phyloP scores from a whole-genome alignment of 2,113 vertebrate species.

The Oreamnos americanus region DNA sequence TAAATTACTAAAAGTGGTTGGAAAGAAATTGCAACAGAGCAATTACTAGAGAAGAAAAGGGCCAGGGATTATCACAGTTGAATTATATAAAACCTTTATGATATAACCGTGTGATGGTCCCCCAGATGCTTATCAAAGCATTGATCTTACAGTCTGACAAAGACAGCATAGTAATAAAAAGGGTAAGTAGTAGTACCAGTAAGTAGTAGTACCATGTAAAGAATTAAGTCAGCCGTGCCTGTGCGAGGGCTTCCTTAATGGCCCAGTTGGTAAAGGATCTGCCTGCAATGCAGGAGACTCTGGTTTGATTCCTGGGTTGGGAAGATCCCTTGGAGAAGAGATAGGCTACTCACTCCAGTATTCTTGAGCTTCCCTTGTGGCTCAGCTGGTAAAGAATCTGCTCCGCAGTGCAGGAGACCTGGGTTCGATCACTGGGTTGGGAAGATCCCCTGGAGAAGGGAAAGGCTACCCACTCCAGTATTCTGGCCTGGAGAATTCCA shows the following conservation, averaged over 20 bases:
- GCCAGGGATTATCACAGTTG: neutral
- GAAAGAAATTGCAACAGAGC: neutral
- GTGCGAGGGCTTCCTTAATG: neutral
- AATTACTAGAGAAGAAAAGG: neutral
- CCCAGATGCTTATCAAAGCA: neutral
- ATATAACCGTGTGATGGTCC: neutral
- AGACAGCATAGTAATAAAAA: neutral
- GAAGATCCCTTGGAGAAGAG: neutral
- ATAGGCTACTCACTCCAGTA: neutral
- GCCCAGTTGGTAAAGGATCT: neutral
- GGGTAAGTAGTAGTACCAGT: neutral
- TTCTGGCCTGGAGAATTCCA: neutral
- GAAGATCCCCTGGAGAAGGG: neutral
- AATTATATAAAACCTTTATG: neutral
- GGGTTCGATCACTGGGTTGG: neutral
- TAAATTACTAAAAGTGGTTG: neutral
- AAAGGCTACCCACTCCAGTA: neutral
- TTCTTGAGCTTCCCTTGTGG: neutral
- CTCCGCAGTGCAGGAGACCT: fast-evolving
- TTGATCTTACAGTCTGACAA: neutral
- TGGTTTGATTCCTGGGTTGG: neutral
- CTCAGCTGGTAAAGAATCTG: neutral
- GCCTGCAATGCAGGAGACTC: neutral
- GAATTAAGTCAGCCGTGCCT: neutral
- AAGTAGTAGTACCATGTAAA: neutral